Conservation (phyloP, 2,113 vertebrate genomes). For the Upupa epops region DNA sequence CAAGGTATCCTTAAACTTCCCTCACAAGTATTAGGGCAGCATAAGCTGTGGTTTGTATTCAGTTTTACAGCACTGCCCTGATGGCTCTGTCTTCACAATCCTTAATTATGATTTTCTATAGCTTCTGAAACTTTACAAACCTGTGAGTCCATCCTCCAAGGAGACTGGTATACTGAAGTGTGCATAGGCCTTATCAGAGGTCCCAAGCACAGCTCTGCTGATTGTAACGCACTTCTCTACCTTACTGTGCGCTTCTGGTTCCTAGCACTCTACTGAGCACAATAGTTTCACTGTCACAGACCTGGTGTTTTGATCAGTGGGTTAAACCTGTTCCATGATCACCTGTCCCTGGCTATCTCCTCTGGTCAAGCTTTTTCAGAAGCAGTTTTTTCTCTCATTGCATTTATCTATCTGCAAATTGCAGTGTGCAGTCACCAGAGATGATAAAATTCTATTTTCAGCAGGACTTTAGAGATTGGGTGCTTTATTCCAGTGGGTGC, state of each 20-base stretch:
- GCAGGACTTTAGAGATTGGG: not conserved
- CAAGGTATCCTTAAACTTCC: not conserved
- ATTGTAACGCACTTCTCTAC: not conserved
- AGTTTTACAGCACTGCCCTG: not conserved
- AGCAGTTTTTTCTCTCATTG: not conserved
- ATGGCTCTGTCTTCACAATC: not conserved
- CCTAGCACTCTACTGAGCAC: not conserved
- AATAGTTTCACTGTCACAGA: not conserved
- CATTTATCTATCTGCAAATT: not conserved
- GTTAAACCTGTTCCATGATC: not conserved
- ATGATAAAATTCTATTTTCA: not conserved
- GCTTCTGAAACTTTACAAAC: not conserved
- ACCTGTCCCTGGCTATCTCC: not conserved
- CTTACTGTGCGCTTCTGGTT: not conserved
- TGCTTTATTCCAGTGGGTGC: not conserved
- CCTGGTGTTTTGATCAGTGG: not conserved
- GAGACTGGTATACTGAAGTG: not conserved
- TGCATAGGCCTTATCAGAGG: not conserved
- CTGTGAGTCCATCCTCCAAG: not conserved
- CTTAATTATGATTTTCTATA: not conserved
- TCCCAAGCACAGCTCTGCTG: not conserved
- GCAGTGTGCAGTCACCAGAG: not conserved
- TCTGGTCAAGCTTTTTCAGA: not conserved
- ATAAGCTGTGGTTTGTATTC: rapidly evolving
- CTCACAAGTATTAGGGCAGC: not conserved